Evolutionary conservation across 2,113 vertebrate genomes (phyloP), one percentile per base, ranked within the genome.

Genomic region (Orthonyx spaldingii): DNA sequence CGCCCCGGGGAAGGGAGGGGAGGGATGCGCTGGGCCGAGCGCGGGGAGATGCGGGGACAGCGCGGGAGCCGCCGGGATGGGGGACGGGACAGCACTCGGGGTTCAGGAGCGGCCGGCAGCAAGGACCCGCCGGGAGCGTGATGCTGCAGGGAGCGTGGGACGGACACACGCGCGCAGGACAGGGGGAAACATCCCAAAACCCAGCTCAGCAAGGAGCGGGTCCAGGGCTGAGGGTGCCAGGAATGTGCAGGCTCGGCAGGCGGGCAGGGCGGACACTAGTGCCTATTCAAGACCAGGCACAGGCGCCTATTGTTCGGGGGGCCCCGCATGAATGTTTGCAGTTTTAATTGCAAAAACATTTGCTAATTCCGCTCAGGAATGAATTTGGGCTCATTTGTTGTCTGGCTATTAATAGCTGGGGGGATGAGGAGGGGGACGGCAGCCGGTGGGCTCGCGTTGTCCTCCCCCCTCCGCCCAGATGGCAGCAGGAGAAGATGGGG

Each of bases 311-410:
- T 98, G 98, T 98, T 98, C 87, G 14, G 64, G 88, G 95, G 94
- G 80, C 82, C 96, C 97, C 89, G 44, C 94, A 44, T 91, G 95
- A 97, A 96, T 95, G 96, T 97, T 96, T 93, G 95, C 97, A 93
- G 96, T 95, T 98, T 98, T 98, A 95, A 96, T 96, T 95, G 93
- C 97, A 91, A 97, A 97, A 96, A 96, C 96, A 97, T 97, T 98
- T 98, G 96, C 83, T 94, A 93, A 84, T 97, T 97, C 94, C 81
- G 49, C 91, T 97, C 92, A 96, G 95, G 95, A 96, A 96, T 96
- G 94, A 94, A 66, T 96, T 97, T 90, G 94, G 94, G 60, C 42
- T 95, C 92, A 85, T 93, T 97, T 96, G 92, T 92, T 91, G 47
- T 93, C 96, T 97, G 93, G 94, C 91, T 97, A 95, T 95, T 97